phyloP scores from a whole-genome alignment of 2,888 invertebrate species.

The Sabellastarte sp. region DNA sequence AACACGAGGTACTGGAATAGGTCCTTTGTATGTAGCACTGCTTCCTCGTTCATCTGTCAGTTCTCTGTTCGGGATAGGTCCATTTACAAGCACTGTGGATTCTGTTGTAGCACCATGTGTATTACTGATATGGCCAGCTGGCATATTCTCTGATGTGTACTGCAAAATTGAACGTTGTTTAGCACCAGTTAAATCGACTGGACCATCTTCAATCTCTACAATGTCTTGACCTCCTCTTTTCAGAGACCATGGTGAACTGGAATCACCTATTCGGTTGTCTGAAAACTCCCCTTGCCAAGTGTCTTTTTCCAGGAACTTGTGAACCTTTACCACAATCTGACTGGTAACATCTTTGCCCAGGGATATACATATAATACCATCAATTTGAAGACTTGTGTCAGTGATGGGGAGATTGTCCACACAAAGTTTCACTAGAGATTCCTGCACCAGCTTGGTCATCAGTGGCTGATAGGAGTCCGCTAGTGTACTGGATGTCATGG shows the following conservation, averaged over 20 bases:
- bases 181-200: not conserved
- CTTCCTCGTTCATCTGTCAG: not conserved
- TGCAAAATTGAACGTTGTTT: not conserved
- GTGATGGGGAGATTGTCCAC: not conserved
- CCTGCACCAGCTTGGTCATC: not conserved
- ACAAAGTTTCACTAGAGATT: not conserved
- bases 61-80: not conserved
- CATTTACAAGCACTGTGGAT: not conserved
- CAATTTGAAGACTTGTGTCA: conserved; percentile 17
- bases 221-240: not conserved
- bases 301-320: conserved; percentile 14
- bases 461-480: not conserved
- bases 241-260: conserved; percentile 1
- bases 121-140: not conserved
- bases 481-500: too few species aligned
- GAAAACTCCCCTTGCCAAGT: not conserved
- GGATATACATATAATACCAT: conserved; percentile 27
- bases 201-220: not conserved
- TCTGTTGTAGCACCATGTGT: not conserved
- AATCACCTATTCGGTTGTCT: not conserved
- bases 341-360: conserved; percentile 10
- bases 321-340: conserved; percentile 28
- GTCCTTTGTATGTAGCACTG: too few species aligned
- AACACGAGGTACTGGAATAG: too few species aligned
- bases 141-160: not conserved